Conservation (phyloP, 1,140 invertebrate genomes). For the Cherax quadricarinatus region DNA sequence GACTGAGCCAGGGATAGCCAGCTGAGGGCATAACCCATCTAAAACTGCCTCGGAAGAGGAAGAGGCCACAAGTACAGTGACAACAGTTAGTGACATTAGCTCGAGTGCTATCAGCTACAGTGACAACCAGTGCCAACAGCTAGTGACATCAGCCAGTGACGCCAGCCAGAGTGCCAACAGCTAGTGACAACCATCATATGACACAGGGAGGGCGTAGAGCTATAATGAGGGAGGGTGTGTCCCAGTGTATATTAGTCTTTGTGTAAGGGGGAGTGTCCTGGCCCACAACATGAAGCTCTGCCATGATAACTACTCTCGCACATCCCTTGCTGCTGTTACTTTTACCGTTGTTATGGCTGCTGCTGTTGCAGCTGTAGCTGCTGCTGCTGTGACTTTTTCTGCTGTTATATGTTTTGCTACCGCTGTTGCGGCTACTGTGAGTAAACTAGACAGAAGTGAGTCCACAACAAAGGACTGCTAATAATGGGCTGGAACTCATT, state of each 20-base stretch:
- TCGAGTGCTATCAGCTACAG: too few relatives aligned
- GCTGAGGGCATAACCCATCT: too few relatives aligned
- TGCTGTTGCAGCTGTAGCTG: background rate
- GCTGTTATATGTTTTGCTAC: background rate
- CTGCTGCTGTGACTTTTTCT: background rate
- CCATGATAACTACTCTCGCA: background rate
- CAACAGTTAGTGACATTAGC: too few relatives aligned
- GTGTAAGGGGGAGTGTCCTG: conserved; percentile 15
- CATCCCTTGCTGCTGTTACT: background rate
- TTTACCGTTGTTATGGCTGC: background rate
- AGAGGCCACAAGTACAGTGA: too few relatives aligned
- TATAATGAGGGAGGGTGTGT: background rate
- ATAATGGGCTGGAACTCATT: too few relatives aligned
- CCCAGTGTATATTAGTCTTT: conserved; percentile 46
- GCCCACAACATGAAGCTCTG: background rate
- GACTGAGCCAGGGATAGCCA: too few relatives aligned
- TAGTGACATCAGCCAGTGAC: too few relatives aligned
- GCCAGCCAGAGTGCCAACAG: too few relatives aligned
- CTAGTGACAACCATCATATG: background rate
- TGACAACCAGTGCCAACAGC: too few relatives aligned
- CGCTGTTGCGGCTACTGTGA: background rate
- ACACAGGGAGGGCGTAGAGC: background rate
- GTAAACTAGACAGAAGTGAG: too few relatives aligned
- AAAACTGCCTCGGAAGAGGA: too few relatives aligned
- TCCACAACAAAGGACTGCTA: too few relatives aligned